These are phyloP conservation scores for Actinopyga echinites DNA, from an alignment of 53 echinoderm and acorn worm genomes.

Conservation along the genomic window DNA sequence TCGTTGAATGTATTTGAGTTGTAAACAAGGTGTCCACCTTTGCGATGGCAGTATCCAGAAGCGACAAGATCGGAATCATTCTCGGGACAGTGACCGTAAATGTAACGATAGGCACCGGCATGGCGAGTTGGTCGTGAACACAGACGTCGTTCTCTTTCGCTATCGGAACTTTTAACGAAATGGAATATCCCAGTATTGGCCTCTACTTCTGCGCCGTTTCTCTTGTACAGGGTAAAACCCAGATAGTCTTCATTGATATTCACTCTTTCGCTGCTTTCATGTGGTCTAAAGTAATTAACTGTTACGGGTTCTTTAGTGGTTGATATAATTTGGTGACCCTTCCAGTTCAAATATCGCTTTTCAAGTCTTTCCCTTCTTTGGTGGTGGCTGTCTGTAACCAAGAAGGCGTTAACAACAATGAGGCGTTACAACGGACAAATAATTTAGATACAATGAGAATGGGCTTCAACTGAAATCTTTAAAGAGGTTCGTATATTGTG, in stretches of 20 bases:
- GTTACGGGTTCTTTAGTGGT: background rate
- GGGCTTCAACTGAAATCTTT: too few relatives aligned
- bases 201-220: background rate
- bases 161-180: background rate
- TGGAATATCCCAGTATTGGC: slow-evolving; percentile 2
- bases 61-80: background rate
- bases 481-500: too few relatives aligned
- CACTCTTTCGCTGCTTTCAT: background rate
- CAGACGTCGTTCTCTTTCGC: background rate
- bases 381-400: too few relatives aligned
- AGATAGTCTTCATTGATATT: background rate
- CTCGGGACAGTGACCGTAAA: background rate
- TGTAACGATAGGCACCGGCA: background rate
- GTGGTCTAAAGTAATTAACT: background rate
- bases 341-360: background rate
- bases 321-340: background rate
- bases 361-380: background rate
- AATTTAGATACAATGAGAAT: too few relatives aligned
- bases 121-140: background rate
- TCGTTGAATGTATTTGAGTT: background rate
- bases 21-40: background rate
- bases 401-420: too few relatives aligned
- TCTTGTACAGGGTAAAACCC: slow-evolving; percentile 1
- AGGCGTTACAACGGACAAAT: too few relatives aligned
- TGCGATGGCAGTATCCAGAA: background rate